phyloP scores from a whole-genome alignment of 2,797 vertebrate species.

The Scarus forsteni region DNA sequence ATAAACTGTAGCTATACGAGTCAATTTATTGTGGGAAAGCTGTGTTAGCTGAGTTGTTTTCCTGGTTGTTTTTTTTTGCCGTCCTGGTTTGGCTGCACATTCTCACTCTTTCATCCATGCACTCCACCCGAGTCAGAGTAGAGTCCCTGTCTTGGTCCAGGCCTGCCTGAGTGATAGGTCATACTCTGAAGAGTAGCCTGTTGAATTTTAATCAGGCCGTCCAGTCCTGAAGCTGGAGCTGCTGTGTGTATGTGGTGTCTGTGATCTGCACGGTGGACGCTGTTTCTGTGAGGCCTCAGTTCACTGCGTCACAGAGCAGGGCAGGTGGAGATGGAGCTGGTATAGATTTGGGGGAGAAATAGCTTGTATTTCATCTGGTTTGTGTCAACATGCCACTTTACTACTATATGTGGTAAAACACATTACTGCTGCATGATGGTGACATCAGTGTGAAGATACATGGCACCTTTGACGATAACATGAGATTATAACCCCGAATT shows the following conservation, averaged over 20 bases:
- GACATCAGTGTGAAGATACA: slow-evolving; percentile 6
- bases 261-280: slow-evolving; percentile 16
- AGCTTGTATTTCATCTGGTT: slow-evolving; percentile 14
- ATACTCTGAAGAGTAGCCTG: slow-evolving; percentile 52
- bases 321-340: slow-evolving; percentile 51
- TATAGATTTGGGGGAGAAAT: slow-evolving; percentile 17
- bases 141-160: slow-evolving; percentile 43
- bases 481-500: neutral
- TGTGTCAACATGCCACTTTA: slow-evolving; percentile 4
- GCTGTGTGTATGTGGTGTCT: slow-evolving; percentile 23
- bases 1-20: too few relatives aligned
- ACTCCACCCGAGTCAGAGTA: slow-evolving; percentile 38
- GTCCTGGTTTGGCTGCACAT: slow-evolving; percentile 57
- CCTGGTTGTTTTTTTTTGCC: slow-evolving; percentile 41
- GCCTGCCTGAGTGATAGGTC: slow-evolving; percentile 52
- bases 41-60: slow-evolving; percentile 39
- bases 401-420: slow-evolving; percentile 2
- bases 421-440: neutral
- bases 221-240: slow-evolving; percentile 40
- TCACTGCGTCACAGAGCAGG: slow-evolving; percentile 67
- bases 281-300: slow-evolving; percentile 45
- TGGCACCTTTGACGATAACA: neutral
- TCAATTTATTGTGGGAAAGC: too few relatives aligned
- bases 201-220: slow-evolving; percentile 73
- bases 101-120: slow-evolving; percentile 28